phyloP scores from a whole-genome alignment of 2,797 vertebrate species.

The Thaleichthys pacificus region DNA sequence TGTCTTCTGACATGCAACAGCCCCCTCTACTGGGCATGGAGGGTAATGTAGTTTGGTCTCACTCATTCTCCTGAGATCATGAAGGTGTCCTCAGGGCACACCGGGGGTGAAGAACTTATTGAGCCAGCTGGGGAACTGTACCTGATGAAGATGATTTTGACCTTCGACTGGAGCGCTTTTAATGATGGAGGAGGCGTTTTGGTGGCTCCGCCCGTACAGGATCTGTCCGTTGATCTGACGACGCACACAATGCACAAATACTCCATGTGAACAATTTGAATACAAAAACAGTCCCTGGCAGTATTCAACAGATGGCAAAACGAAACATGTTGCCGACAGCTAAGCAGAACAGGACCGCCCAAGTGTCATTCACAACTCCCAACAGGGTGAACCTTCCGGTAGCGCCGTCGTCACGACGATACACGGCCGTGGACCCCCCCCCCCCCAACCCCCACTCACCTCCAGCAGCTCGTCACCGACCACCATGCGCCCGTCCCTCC shows the following conservation, averaged over 20 bases:
- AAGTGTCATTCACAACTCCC: too few species aligned
- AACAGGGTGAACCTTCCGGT: too few species aligned
- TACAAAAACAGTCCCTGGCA: too few species aligned
- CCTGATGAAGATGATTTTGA: slow-evolving; percentile 95
- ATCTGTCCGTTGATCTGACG: slow-evolving; percentile 93
- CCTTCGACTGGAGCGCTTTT: slow-evolving; percentile 91
- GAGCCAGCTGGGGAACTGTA: slow-evolving; percentile 47
- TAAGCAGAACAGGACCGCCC: too few species aligned
- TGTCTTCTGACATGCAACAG: slow-evolving; percentile 38
- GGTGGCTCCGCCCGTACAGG: slow-evolving; percentile 93
- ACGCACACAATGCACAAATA: neutral
- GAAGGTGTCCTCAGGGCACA: too few species aligned
- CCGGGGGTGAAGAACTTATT: too few species aligned
- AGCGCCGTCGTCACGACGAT: too few species aligned
- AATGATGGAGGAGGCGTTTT: slow-evolving; percentile 96
- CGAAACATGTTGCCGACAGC: too few species aligned
- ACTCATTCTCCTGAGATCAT: too few species aligned
- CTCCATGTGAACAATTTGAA: neutral
- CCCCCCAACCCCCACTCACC: slow-evolving; percentile 70
- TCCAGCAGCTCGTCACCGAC: slow-evolving; percentile 95
- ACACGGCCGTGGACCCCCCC: too few species aligned
- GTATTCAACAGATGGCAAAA: too few species aligned
- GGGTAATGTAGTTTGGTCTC: too few species aligned
- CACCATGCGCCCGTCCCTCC: slow-evolving; percentile 85
- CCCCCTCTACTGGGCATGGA: slow-evolving; percentile 61